Evolutionary conservation across 2,888 invertebrate genomes (phyloP).

Genomic region (Tetropium fuscum): DNA sequence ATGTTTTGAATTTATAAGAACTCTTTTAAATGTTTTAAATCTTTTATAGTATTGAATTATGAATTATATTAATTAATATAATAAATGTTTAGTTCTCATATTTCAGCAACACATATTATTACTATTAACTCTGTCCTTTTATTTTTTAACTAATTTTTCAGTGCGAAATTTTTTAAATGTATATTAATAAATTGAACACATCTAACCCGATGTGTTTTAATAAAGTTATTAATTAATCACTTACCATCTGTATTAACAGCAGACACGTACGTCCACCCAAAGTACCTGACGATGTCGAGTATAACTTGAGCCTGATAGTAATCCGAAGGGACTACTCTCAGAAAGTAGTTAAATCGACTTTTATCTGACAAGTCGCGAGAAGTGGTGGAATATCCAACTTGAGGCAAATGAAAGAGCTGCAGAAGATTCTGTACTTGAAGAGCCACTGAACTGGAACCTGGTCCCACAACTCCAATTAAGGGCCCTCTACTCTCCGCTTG

Average conservation of each 20-base stretch:
- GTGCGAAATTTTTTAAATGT: too few species aligned
- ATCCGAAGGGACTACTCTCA: constrained; percentile 84
- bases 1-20: too few species aligned
- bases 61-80: too few species aligned
- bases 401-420: constrained; percentile 75
- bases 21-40: too few species aligned
- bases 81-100: too few species aligned
- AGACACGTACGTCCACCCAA: constrained; percentile 85
- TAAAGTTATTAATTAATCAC: constrained; percentile 48
- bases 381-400: constrained; percentile 84
- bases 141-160: too few species aligned
- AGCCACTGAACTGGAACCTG: constrained; percentile 79
- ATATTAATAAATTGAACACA: too few species aligned
- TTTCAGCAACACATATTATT: too few species aligned
- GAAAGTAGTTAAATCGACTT: constrained; percentile 79
- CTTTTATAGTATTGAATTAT: too few species aligned
- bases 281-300: constrained; percentile 74
- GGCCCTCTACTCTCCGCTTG: constrained; percentile 58
- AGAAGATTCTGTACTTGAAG: constrained; percentile 80
- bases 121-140: too few species aligned
- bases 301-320: constrained; percentile 81
- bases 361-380: constrained; percentile 82
- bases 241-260: constrained; percentile 81
- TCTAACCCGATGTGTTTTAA: background rate
- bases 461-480: constrained; percentile 79